phyloP scores from a whole-genome alignment of 1,140 invertebrate genomes.

The Mamestra configurata region DNA sequence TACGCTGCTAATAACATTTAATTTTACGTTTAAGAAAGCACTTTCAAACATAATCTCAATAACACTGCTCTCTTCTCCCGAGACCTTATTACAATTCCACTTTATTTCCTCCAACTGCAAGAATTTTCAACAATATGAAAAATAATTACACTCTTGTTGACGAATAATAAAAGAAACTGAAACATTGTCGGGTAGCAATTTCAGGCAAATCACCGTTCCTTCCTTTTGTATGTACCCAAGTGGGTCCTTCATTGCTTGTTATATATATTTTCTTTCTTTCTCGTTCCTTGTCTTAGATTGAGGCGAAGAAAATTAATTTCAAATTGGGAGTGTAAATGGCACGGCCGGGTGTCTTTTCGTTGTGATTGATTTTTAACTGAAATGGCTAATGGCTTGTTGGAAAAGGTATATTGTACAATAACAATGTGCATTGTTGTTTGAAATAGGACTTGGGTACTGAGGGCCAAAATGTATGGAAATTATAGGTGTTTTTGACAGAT shows the following conservation, averaged over 20 bases:
- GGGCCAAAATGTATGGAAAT: no score
- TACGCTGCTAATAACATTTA: no score
- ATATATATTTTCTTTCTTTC: slow-evolving; percentile 3
- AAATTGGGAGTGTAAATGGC: neutral
- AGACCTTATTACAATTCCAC: neutral
- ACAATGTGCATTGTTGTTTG: no score
- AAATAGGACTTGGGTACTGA: no score
- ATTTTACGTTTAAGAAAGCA: neutral
- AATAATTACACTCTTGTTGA: slow-evolving; percentile 46
- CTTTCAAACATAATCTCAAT: slow-evolving; percentile 1
- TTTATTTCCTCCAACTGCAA: slow-evolving; percentile 11
- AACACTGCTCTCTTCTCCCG: neutral
- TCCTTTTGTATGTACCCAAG: neutral
- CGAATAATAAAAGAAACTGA: slow-evolving; percentile 48
- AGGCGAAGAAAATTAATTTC: neutral
- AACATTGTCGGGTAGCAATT: slow-evolving; percentile 27
- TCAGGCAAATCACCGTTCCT: neutral
- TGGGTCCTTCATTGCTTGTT: neutral
- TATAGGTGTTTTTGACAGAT: no score
- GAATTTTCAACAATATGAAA: slow-evolving; percentile 35
- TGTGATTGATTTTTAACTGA: neutral
- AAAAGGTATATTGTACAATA: neutral
- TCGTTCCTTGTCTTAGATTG: neutral
- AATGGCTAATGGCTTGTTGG: neutral
- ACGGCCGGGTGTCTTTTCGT: neutral